Evolutionary conservation across 2,797 vertebrate species (phyloP).

Genomic region (Siniperca obscura): DNA sequence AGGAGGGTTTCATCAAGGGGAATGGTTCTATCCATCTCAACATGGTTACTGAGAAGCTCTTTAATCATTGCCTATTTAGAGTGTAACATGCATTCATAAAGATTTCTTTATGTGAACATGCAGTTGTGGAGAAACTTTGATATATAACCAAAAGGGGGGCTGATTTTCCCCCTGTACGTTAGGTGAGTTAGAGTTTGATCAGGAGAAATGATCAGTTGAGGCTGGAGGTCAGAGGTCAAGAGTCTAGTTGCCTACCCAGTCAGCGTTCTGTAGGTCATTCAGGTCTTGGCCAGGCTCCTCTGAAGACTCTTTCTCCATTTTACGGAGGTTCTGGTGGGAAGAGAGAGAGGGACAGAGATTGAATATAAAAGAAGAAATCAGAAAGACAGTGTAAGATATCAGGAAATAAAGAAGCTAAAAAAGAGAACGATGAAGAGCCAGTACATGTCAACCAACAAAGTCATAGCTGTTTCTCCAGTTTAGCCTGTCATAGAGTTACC

Average conservation of each 20-base stretch:
- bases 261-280: slow-evolving; percentile 94
- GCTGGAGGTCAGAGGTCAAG: slow-evolving; percentile 12
- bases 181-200: not conserved
- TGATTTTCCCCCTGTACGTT: not conserved
- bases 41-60: slow-evolving; percentile 13
- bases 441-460: not conserved
- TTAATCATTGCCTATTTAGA: slow-evolving; percentile 20
- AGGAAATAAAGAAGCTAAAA: not conserved
- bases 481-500: not conserved
- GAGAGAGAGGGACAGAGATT: slow-evolving; percentile 28
- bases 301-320: slow-evolving; percentile 87
- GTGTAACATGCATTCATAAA: not conserved
- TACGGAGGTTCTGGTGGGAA: slow-evolving; percentile 91
- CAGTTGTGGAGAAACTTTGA: not conserved
- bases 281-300: slow-evolving; percentile 88
- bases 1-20: not conserved
- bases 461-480: not conserved
- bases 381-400: not conserved
- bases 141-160: not conserved
- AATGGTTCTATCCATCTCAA: slow-evolving; percentile 13
- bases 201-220: slow-evolving; percentile 3
- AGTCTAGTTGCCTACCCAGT: slow-evolving; percentile 89
- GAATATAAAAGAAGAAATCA: not conserved
- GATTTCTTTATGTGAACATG: slow-evolving; percentile 10
- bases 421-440: not conserved